Percentiles rank a stretch among this genome's conserved stretches.
phyloP scores from a whole-genome alignment of 2,888 invertebrate genomes.

The Willowsia nigromaculata region DNA sequence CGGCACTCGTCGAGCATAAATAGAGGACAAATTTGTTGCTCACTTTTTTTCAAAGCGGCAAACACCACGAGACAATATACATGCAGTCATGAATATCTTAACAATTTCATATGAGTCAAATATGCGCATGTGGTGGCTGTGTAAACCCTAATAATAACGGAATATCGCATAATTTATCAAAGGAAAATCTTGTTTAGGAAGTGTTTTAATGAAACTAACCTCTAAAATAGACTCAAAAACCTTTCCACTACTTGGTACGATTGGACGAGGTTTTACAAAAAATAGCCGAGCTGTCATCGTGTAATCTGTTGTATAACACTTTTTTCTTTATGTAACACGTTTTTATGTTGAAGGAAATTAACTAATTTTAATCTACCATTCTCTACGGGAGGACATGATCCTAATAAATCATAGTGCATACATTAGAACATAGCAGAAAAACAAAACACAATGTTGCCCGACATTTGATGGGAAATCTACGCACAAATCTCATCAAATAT shows the following conservation, averaged over 20 bases:
- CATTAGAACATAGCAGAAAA: background rate
- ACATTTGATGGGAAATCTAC: background rate
- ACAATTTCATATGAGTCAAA: background rate
- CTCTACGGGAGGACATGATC: background rate
- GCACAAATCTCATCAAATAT: too few species aligned
- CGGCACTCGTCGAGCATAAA: background rate
- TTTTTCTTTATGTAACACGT: background rate
- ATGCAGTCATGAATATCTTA: background rate
- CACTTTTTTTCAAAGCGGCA: background rate
- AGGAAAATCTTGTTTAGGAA: conserved; percentile 33
- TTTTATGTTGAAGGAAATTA: conserved; percentile 21
- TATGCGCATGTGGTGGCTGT: background rate
- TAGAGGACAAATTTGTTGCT: background rate
- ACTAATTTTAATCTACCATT: background rate
- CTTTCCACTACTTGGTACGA: background rate
- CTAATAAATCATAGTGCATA: background rate
- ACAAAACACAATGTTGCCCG: background rate
- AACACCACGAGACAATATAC: background rate
- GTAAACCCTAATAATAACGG: background rate
- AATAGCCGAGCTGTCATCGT: background rate
- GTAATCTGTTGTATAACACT: background rate
- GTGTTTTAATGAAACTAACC: conserved; percentile 50
- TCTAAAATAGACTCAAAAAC: conserved; percentile 35
- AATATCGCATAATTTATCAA: background rate
- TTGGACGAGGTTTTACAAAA: background rate